phyloP scores from a whole-genome alignment of 2,113 vertebrate genomes.

The Smithornis capensis region DNA sequence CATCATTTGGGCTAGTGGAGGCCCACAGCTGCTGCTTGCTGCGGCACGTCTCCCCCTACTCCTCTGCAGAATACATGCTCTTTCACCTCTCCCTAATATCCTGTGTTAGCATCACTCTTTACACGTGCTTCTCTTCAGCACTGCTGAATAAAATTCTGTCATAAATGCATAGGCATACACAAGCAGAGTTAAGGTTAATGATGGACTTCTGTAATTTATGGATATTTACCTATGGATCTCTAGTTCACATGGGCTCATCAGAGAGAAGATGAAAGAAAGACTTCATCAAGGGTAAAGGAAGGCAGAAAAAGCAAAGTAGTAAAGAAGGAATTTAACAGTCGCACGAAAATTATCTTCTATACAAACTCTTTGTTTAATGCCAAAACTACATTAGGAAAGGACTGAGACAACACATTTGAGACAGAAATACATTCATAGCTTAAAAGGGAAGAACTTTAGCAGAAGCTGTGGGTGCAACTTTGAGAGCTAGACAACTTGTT shows the following conservation, averaged over 20 bases:
- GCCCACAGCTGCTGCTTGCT: background rate
- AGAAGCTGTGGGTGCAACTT: background rate
- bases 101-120: background rate
- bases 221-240: slow-evolving; percentile 10
- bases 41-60: background rate
- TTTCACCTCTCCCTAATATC: background rate
- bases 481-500: background rate
- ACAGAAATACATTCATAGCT: background rate
- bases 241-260: background rate
- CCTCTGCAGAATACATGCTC: background rate
- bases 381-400: background rate
- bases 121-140: background rate
- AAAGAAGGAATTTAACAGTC: background rate
- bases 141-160: background rate
- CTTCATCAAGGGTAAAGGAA: background rate
- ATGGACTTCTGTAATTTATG: slow-evolving; percentile 14
- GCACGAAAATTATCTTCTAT: background rate
- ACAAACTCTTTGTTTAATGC: background rate
- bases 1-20: accelerated
- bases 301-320: background rate
- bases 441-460: background rate
- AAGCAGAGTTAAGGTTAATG: slow-evolving; percentile 37
- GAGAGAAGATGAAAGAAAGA: background rate
- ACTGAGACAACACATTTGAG: background rate
- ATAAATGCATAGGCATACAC: background rate